Conservation (phyloP, 2,888 invertebrate genomes). For the Lydus trimaculatus region DNA sequence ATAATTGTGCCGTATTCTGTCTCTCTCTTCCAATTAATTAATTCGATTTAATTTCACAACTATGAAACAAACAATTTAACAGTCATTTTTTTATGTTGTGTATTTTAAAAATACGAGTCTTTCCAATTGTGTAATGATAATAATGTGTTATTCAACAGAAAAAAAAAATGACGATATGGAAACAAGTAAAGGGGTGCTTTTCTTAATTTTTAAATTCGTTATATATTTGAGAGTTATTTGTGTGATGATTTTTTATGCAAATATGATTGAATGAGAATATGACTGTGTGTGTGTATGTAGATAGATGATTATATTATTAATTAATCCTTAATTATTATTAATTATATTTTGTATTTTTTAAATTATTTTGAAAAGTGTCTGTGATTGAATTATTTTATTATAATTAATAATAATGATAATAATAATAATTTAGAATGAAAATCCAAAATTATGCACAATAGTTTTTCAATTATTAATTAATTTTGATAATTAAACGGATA, state of each 20-base stretch:
- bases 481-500: conserved; percentile 3
- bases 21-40: too few species aligned
- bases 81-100: conserved; percentile 26
- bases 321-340: conserved; percentile 14
- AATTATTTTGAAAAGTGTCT: conserved; percentile 62
- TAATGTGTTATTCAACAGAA: background rate
- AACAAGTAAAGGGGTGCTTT: background rate
- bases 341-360: conserved; percentile 51
- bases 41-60: too few species aligned
- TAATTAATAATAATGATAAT: conserved; percentile 41
- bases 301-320: conserved; percentile 31
- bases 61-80: conserved; percentile 14
- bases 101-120: conserved; percentile 45
- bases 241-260: conserved; percentile 1
- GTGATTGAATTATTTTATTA: conserved; percentile 61
- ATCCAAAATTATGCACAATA: conserved; percentile 17
- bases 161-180: background rate
- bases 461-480: conserved; percentile 9
- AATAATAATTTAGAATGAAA: conserved; percentile 20
- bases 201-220: background rate
- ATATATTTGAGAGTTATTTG: conserved; percentile 9
- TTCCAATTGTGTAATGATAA: conserved; percentile 35
- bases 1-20: background rate
- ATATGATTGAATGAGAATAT: conserved; percentile 19
- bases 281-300: conserved; percentile 43